Evolutionary conservation across 2,888 invertebrate genomes (phyloP).

Genomic region (Pristionchus japonicus): DNA sequence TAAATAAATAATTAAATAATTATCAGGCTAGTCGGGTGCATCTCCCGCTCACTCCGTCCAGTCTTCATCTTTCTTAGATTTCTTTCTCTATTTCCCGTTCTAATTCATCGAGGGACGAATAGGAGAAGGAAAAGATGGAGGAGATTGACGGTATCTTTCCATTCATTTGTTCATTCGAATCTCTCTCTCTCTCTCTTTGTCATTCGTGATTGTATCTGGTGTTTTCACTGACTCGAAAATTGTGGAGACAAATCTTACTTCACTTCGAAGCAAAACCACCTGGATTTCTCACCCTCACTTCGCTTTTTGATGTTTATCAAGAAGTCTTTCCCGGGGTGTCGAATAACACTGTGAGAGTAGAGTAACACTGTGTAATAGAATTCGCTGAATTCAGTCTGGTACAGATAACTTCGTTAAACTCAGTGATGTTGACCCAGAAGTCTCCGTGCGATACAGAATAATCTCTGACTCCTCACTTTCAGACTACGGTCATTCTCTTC

Average conservation of each 20-base stretch:
- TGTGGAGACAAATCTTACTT: not conserved
- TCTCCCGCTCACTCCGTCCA: slow-evolving; percentile 61
- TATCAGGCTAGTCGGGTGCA: slow-evolving; percentile 59
- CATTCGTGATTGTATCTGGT: not conserved
- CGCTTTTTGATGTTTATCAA: not conserved
- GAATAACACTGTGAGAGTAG: not conserved
- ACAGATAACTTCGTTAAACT: not conserved
- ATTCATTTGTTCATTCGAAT: not conserved
- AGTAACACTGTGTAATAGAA: not conserved
- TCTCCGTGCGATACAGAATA: not conserved
- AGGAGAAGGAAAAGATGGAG: slow-evolving; percentile 45
- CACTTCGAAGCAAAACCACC: not conserved
- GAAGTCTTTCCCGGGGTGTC: not conserved
- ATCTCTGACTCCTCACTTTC: slow-evolving; percentile 18
- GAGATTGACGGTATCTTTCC: slow-evolving; percentile 35
- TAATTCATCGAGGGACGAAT: slow-evolving; percentile 49
- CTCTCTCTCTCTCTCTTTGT: not conserved
- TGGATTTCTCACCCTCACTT: not conserved
- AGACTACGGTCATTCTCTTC: slow-evolving; percentile 56
- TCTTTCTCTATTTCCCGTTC: slow-evolving; percentile 63
- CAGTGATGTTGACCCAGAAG: not conserved
- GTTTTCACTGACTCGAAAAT: not conserved
- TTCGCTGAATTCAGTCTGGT: not conserved
- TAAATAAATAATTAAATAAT: slow-evolving; percentile 40
- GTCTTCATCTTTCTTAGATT: slow-evolving; percentile 59